Conservation (phyloP, 2,113 vertebrate genomes). For the Onychorhynchus coronatus region DNA sequence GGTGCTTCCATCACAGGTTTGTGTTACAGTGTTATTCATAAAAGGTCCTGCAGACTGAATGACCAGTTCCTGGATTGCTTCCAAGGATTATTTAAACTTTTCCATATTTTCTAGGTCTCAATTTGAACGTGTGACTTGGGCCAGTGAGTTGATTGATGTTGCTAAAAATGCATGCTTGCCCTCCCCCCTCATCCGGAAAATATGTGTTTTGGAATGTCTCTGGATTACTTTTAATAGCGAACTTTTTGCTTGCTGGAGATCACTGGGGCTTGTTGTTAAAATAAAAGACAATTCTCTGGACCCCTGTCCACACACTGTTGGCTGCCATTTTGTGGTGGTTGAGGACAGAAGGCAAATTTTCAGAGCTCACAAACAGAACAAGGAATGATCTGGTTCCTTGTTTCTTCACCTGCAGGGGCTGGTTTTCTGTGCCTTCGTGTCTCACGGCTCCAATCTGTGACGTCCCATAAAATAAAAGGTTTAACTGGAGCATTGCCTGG, state of each 20-base stretch:
- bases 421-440: neutral
- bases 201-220: conserved; percentile 10
- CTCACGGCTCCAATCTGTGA: neutral
- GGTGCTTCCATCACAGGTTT: neutral
- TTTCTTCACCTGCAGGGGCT: neutral
- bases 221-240: neutral
- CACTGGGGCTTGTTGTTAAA: neutral
- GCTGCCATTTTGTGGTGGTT: neutral
- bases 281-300: neutral
- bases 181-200: neutral
- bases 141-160: neutral
- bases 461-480: neutral
- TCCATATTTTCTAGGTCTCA: neutral
- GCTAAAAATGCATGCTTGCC: neutral
- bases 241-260: neutral
- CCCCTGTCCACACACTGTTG: rapidly evolving
- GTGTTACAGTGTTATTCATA: neutral
- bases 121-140: neutral
- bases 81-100: conserved; percentile 51
- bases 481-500: neutral
- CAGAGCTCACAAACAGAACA: neutral
- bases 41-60: neutral
- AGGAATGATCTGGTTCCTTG: rapidly evolving
- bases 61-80: conserved; percentile 1
- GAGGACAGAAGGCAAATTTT: neutral